phyloP scores from a whole-genome alignment of 1,140 invertebrate species.

The Drosophila sulfurigaster region DNA sequence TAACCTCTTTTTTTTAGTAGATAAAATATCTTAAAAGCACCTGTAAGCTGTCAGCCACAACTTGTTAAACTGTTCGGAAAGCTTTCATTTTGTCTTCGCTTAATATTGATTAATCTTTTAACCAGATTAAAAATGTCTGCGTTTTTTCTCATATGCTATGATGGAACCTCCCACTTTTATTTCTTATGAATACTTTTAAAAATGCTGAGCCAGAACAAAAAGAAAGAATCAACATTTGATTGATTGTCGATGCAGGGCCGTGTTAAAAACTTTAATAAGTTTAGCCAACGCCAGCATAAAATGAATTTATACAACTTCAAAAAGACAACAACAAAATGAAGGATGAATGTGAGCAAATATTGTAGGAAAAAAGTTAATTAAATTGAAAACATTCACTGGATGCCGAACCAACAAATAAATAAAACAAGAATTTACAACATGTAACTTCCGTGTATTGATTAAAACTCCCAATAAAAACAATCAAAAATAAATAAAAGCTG shows the following conservation, averaged over 20 bases:
- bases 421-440: conserved; percentile 26
- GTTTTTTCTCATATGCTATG: no score
- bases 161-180: neutral
- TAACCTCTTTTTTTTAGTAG: neutral
- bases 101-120: conserved; percentile 3
- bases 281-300: conserved; percentile 26
- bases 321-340: conserved; percentile 23
- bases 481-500: conserved; percentile 11
- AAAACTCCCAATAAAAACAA: conserved; percentile 21
- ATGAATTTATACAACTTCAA: conserved; percentile 28
- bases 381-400: conserved; percentile 70
- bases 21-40: neutral
- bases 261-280: conserved; percentile 46
- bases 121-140: neutral
- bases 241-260: conserved; percentile 22
- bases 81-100: neutral
- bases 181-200: conserved; percentile 1
- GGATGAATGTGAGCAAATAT: conserved; percentile 15
- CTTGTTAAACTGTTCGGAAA: neutral
- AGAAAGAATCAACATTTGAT: conserved; percentile 19
- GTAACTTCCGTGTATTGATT: conserved; percentile 35
- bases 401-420: conserved; percentile 36
- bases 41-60: neutral
- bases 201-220: neutral
- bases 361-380: conserved; percentile 72